Evolutionary conservation across 2,797 vertebrate species (phyloP).

Genomic region (Xenentodon cancila): DNA sequence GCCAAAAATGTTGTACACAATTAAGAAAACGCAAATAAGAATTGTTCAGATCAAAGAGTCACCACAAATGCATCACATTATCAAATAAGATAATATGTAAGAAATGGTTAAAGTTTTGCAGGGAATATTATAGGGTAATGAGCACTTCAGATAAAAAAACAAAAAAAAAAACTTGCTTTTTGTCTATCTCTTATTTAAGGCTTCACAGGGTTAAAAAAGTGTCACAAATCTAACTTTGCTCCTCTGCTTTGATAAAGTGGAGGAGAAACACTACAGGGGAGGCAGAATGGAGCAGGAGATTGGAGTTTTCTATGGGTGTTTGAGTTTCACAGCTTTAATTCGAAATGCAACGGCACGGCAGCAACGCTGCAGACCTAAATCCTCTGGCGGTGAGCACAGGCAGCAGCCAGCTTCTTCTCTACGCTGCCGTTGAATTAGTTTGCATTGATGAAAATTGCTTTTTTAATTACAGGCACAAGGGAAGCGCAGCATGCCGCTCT

Average conservation of each 20-base stretch:
- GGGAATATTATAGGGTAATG: neutral
- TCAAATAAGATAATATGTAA: too few relatives aligned
- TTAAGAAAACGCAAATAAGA: too few relatives aligned
- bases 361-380: conserved; percentile 44
- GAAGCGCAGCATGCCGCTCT: conserved; percentile 44
- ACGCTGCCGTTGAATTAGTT: conserved; percentile 47
- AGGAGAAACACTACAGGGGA: conserved; percentile 23
- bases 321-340: conserved; percentile 48
- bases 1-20: too few relatives aligned
- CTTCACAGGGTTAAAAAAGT: neutral
- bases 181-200: conserved; percentile 27
- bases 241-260: conserved; percentile 31
- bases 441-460: conserved; percentile 69
- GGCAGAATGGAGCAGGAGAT: conserved; percentile 50
- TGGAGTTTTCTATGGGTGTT: conserved; percentile 32
- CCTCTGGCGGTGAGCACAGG: conserved; percentile 12
- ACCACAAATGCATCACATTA: too few relatives aligned
- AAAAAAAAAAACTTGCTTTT: conserved; percentile 9
- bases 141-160: neutral
- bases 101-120: too few relatives aligned
- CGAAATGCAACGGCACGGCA: conserved; percentile 41
- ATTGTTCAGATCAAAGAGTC: too few relatives aligned
- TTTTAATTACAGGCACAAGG: conserved; percentile 73
- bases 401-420: conserved; percentile 38
- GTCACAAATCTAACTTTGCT: conserved; percentile 32